Evolutionary conservation across 2,113 vertebrate genomes (phyloP).

Genomic region (Rhinolophus ferrumequinum): DNA sequence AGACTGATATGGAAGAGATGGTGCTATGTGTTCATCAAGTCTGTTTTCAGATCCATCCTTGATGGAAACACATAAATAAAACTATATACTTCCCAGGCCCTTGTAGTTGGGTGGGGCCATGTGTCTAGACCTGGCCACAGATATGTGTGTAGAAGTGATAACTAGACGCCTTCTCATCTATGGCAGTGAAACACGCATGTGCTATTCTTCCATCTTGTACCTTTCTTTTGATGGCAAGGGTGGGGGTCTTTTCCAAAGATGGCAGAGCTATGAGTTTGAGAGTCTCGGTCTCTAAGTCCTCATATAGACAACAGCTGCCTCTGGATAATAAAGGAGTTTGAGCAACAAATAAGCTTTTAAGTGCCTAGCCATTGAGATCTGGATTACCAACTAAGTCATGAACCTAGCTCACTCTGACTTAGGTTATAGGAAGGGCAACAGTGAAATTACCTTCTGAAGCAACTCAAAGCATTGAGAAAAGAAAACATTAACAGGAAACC

Average conservation of each 20-base stretch:
- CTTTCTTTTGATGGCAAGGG: fast-evolving
- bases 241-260: not conserved
- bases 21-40: not conserved
- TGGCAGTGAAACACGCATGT: fast-evolving
- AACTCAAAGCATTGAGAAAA: not conserved
- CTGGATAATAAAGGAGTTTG: not conserved
- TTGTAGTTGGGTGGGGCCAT: not conserved
- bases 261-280: not conserved
- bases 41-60: not conserved
- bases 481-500: not conserved
- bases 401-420: not conserved
- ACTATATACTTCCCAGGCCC: not conserved
- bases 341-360: not conserved
- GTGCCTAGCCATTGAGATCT: not conserved
- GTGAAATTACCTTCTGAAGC: not conserved
- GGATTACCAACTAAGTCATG: not conserved
- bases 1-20: not conserved
- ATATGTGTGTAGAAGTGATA: not conserved
- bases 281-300: not conserved
- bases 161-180: not conserved
- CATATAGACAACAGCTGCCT: not conserved
- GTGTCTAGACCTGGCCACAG: not conserved
- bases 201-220: not conserved
- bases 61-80: not conserved
- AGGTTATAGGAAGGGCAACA: not conserved